Conservation (phyloP, 1,140 invertebrate species). For the Mesaphorura yosii region DNA sequence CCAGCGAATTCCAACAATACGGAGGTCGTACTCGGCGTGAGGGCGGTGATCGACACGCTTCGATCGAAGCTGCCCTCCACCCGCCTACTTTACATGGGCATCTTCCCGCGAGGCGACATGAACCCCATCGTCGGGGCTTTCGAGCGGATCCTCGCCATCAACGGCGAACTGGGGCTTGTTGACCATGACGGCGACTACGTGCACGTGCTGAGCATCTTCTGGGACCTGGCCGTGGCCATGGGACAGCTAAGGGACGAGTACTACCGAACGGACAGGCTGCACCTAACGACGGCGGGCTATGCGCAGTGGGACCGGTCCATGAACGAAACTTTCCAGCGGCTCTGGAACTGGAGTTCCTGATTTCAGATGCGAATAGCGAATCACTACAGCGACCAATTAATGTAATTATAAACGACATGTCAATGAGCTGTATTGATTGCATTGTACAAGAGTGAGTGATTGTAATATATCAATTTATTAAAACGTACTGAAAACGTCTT, state of each 20-base stretch:
- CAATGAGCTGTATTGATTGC: too few relatives aligned
- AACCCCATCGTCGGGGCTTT: background rate
- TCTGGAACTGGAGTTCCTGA: background rate
- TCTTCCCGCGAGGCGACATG: background rate
- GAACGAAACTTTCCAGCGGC: slow-evolving; percentile 4
- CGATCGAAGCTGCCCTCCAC: background rate
- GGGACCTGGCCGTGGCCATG: background rate
- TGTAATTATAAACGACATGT: too few relatives aligned
- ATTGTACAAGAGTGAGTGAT: too few relatives aligned
- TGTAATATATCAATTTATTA: too few relatives aligned
- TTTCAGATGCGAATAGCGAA: background rate
- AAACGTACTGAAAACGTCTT: too few relatives aligned
- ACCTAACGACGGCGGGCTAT: slow-evolving; percentile 3
- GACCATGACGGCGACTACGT: background rate
- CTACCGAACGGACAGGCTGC: background rate
- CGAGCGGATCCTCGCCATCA: background rate
- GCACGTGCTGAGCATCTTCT: slow-evolving; percentile 3
- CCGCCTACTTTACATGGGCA: background rate
- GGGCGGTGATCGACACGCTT: background rate
- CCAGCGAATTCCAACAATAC: background rate
- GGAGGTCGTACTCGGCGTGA: background rate
- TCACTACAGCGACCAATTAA: too few relatives aligned
- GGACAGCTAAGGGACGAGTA: background rate
- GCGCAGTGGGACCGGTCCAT: background rate
- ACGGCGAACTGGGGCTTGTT: background rate